These are phyloP conservation scores for Drosophila biarmipes DNA, from an alignment of 1,140 invertebrate species.

Conservation along the genomic window DNA sequence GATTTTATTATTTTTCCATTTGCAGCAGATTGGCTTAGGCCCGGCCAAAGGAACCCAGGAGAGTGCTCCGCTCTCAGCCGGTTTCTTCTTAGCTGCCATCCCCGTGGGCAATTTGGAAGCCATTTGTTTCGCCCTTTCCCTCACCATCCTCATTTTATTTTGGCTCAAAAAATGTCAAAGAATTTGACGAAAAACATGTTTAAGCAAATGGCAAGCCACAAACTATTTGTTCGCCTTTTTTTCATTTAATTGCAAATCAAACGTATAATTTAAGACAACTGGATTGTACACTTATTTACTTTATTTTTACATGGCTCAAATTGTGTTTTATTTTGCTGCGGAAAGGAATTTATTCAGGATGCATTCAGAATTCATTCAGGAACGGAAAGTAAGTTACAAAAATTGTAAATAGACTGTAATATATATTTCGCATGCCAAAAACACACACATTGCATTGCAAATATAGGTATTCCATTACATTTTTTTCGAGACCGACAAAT, in stretches of 20 bases:
- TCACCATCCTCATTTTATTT: constrained; percentile 13
- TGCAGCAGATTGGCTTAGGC: constrained; percentile 60
- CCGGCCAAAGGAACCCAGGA: constrained; percentile 27
- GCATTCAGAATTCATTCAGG: background rate
- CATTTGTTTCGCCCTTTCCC: constrained; percentile 32
- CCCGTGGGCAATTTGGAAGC: constrained; percentile 39
- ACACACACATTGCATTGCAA: background rate
- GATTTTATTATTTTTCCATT: constrained; percentile 73
- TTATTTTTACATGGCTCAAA: too few relatives aligned
- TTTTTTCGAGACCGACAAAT: background rate
- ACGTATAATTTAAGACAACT: too few relatives aligned
- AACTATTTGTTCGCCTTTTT: too few relatives aligned
- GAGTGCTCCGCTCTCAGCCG: constrained; percentile 14
- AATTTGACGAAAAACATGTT: constrained; percentile 9
- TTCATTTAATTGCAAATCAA: too few relatives aligned
- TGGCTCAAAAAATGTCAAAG: constrained; percentile 12
- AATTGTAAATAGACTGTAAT: too few relatives aligned
- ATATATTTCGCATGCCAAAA: background rate
- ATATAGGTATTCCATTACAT: background rate
- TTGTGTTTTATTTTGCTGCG: background rate
- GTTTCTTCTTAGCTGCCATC: constrained; percentile 26
- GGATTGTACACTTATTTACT: too few relatives aligned
- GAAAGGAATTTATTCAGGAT: background rate
- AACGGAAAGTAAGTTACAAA: background rate
- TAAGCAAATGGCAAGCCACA: background rate